Evolutionary conservation across 2,113 vertebrate species (phyloP).

Genomic region (Osmerus eperlanus): DNA sequence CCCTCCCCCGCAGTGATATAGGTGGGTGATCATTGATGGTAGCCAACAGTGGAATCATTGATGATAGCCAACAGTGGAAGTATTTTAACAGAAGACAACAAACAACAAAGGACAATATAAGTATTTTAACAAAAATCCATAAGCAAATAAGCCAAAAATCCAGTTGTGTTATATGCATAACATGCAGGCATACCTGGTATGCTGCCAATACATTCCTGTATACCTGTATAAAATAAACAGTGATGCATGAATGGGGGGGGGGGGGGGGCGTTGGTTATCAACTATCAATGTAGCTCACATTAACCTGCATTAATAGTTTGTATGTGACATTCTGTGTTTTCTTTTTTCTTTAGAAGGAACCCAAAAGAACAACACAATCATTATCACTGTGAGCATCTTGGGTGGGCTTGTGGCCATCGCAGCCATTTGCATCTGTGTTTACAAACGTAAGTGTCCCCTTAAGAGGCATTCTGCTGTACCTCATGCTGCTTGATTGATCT

Average conservation of each 20-base stretch:
- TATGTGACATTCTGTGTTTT: no score
- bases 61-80: no score
- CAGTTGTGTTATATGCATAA: neutral
- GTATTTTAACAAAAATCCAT: neutral
- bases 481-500: neutral
- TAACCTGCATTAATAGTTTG: neutral
- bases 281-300: neutral
- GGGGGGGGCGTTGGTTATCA: neutral
- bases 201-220: no score
- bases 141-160: neutral
- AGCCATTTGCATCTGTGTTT: neutral
- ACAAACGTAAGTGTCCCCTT: conserved; percentile 12
- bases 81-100: no score
- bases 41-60: neutral
- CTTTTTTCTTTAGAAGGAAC: neutral
- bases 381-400: neutral
- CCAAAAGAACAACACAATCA: neutral
- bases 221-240: no score
- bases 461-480: neutral
- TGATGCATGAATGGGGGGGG: no score
- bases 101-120: no score
- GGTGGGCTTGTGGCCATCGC: neutral
- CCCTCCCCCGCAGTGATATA: neutral
- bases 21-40: neutral
- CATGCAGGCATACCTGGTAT: neutral